Evolutionary conservation across 2,797 vertebrate species (phyloP), one percentile per base, ranked within the genome.

Genomic region (Clarias pachynema): DNA sequence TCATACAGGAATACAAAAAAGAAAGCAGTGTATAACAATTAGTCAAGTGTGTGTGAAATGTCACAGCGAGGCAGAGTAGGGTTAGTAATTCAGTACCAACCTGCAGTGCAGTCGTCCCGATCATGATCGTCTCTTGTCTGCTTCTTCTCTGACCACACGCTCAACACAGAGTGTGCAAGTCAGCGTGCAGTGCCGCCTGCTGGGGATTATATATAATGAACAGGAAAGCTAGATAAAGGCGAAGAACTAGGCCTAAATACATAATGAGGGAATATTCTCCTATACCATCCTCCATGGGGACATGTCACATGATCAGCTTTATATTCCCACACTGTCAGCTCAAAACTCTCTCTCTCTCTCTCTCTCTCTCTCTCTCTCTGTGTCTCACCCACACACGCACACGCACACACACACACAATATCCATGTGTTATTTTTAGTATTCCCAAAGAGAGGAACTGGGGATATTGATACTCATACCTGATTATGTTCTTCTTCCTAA

Each of bases 51-150:
- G 56, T 49, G 40, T 37, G 20, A 84, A 24, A 15, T 20, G 8
- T 66, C 72, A 22, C 57, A 63, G 53, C 37, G 37, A 53, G 56
- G 20, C 5, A 34, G 73, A 29, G 44, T 18, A 75, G 7, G 60
- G 49, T 73, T 31, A 85, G 84, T 63, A 85, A 81, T 85, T 85
- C 78, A 73, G 57, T 81, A 89, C 88, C 80, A 83, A 89, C 88
- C 88, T 89, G 85, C 26, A 53, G 83, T 53, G 72, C 65, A 66
- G 65, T 79, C 24, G 83, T 84, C 62, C 77, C 44, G 84, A 80
- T 68, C 73, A 34, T 82, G 82, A 85, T 88, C 82, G 82, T 65
- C 70, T 83, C 74, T 81, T 63, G 63, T 80, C 79, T 89, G 79
- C 82, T 89, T 75, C 84, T 84, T 66, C 84, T 80, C 66, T 65